A percentile compares a stretch with the other conserved stretches of the same genome.
Conservation (phyloP, 2,113 vertebrate genomes). For the Ceyx margarethae region DNA sequence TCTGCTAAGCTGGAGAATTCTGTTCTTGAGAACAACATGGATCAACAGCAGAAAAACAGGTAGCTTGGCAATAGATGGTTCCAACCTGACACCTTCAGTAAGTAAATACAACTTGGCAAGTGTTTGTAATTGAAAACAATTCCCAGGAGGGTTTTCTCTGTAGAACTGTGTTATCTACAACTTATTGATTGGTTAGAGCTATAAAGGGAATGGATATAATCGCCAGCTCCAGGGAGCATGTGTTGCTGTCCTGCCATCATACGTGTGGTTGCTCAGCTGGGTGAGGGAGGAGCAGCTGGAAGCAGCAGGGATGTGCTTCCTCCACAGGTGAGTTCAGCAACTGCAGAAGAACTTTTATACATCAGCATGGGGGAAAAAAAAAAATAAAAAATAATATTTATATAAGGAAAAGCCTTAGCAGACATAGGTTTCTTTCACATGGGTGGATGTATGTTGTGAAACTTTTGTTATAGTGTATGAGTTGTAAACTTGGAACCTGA, state of each 20-base stretch:
- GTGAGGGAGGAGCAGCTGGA: not conserved
- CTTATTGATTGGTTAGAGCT: not conserved
- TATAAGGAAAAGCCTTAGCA: not conserved
- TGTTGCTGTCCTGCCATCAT: not conserved
- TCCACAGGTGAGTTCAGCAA: not conserved
- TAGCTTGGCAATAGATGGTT: not conserved
- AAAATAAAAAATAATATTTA: too few relatives aligned
- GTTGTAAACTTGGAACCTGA: slow-evolving; percentile 36
- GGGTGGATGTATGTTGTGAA: not conserved
- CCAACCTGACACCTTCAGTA: not conserved
- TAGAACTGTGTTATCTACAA: not conserved
- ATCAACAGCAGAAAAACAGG: not conserved
- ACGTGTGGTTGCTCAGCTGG: not conserved
- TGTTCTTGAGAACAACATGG: not conserved
- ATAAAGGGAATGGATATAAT: not conserved
- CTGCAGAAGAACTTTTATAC: not conserved
- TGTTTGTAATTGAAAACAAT: not conserved
- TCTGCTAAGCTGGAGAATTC: not conserved
- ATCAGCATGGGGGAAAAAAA: accelerated
- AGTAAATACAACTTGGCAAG: not conserved
- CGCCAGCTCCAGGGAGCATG: not conserved
- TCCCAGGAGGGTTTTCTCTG: not conserved
- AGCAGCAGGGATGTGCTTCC: not conserved
- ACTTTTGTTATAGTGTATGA: not conserved
- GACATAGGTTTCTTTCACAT: slow-evolving; percentile 5